Base-by-base conservation (phyloP, 2,888 invertebrate genomes). In the Crematogaster levior region DNA sequence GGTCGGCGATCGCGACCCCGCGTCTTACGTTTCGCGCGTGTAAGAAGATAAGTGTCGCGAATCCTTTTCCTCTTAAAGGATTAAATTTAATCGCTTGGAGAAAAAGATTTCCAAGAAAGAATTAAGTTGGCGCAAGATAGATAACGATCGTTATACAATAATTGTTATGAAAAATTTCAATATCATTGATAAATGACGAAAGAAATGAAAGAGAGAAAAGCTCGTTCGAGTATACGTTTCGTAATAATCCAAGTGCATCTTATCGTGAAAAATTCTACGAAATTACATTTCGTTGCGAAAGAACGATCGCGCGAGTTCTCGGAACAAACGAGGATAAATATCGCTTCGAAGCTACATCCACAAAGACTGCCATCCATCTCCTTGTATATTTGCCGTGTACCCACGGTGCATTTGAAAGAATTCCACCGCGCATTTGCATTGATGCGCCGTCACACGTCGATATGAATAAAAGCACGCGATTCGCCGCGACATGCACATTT, bases 11-110 rank as follows among this genome's bases (percentile, higher is more conserved):
- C 15, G 4, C 10, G 9, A 6, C 18, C 66, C 30, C 18, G 60
- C 75, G 15, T 77, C 43, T 77, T 77, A 77, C 43, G 40, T 43
- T 75, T 75, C 75, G 75, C 37, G 75, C 51, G 27, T 21, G 43
- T 60, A 60, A n/a, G n/a, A n/a, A n/a, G n/a, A 56, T 9, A 27
- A 46, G 4, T 6, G 4, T 6, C 7, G 58, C 2, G 10, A 27
- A 24, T 48, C 2, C 2, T 10, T 21, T 61, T 34, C 21, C 10
- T 4, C 24, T n/a, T 30, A 24, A 72, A 15, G 15, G 1, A 34
- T 37, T 61, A 15, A 34, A 34, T 37, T 61, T n/a, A 3, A 43
- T 30, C 9, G 18, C 6, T 48, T 21, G 6, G n/a, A 27, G 0
- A 18, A 60, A 43, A 9, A 9, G 40, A 21, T 6, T 60, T 30